Conservation (phyloP, 2,797 vertebrate species). For the Champsocephalus gunnari region DNA sequence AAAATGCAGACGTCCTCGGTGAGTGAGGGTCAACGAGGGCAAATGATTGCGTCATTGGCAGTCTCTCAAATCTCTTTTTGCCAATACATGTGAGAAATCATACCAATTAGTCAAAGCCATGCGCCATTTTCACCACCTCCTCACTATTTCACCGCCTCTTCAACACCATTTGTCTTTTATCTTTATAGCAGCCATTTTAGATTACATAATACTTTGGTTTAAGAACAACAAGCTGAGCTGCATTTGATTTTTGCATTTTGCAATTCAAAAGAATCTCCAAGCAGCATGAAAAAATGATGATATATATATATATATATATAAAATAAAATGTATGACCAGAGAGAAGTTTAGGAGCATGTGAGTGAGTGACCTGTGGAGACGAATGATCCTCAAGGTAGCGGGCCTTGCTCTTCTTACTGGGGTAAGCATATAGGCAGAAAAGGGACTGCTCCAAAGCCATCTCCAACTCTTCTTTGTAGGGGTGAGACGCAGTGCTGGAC, state of each 20-base stretch:
- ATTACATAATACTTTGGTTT: conserved; percentile 4
- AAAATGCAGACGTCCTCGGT: conserved; percentile 11
- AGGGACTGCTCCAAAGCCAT: conserved; percentile 97
- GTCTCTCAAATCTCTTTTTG: conserved; percentile 18
- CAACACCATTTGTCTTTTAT: conserved; percentile 28
- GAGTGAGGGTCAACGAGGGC: conserved; percentile 13
- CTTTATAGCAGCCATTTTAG: conserved; percentile 14
- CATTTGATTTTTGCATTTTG: neutral
- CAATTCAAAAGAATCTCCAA: neutral
- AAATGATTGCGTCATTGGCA: conserved; percentile 32
- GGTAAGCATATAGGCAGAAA: conserved; percentile 95
- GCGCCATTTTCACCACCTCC: conserved; percentile 33
- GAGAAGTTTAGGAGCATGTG: neutral
- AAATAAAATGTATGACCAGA: conserved; percentile 4
- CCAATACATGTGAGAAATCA: conserved; percentile 40
- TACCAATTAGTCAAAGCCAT: conserved; percentile 39
- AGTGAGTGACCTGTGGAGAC: conserved; percentile 88
- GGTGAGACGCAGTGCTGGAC: conserved; percentile 86
- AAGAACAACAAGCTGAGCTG: neutral
- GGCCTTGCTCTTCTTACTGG: conserved; percentile 98
- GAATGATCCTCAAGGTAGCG: conserved; percentile 97
- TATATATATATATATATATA: neutral
- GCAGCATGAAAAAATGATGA: conserved; percentile 4
- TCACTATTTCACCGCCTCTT: conserved; percentile 52
- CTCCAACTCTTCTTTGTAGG: conserved; percentile 97